Evolutionary conservation across 1,140 invertebrate genomes (phyloP), one percentile per base, ranked within the genome.

Genomic region (Procambarus virginalis): DNA sequence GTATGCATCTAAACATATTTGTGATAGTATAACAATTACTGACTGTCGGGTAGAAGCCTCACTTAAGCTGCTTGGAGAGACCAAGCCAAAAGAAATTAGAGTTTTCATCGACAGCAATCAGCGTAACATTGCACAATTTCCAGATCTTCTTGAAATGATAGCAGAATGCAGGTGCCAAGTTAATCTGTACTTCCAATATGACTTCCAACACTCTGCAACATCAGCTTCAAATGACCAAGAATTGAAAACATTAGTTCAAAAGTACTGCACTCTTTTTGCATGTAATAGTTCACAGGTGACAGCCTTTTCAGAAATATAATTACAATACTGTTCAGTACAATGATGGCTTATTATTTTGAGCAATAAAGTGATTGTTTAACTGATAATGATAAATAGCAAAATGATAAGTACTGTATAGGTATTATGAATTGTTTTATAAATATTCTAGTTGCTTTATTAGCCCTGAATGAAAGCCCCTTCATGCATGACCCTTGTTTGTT

Each of bases 191-290:
- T 84, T 84, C 60, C 48, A 60, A 9, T 10, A 49, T 8, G 81
- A 84, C 60, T 84, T 84, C 64, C n/a, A 48, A 9, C 17, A 84
- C 3, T 64, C 81, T 45, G 60, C 3, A 45, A 6, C 55, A 64
- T 22, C 45, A 20, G n/a, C 80, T 8, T 14, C 55, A 55, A 64
- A 82, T 82, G 80, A 82, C 58, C 20, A 82, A 22, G 20, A 82
- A 68, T n/a, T 82, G 1, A 14, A 45, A 58, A 46, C 22, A 73
- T 10, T 73, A 34, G 45, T 51, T 48, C 9, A 70, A 75, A 84
- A 34, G 68, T 84, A 82, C n/a, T 64, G 80, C 2, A 8, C 58
- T 3, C 20, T 4, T 17, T 22, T 58, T 81, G 12, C 58, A 8
- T 58, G 12, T 34, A 34, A 34, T 34, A 34, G 34, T 34, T 34